Percentiles rank a stretch among this genome's conserved stretches.
phyloP scores from a whole-genome alignment of 2,113 vertebrate genomes.

The Ceuthmochares aereus region DNA sequence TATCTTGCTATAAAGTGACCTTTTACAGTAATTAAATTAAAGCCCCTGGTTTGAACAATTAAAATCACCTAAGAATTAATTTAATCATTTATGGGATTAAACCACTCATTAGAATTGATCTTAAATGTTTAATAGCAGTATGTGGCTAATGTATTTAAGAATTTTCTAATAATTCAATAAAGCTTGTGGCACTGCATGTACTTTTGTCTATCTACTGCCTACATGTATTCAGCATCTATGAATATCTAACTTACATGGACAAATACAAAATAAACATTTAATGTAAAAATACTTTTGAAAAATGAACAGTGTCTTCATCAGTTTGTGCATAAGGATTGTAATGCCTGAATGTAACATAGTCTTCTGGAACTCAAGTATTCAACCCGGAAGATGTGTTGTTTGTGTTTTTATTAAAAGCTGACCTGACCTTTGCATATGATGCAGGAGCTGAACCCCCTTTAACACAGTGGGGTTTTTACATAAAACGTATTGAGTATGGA shows the following conservation, averaged over 20 bases:
- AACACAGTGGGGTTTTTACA: not conserved
- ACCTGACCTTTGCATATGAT: not conserved
- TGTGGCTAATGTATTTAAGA: slow-evolving; percentile 15
- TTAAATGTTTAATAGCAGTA: slow-evolving; percentile 19
- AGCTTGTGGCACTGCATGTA: not conserved
- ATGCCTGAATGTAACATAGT: not conserved
- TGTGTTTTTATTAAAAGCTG: not conserved
- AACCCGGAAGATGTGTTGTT: not conserved
- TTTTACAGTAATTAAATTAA: not conserved
- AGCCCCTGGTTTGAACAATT: not conserved
- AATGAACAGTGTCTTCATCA: not conserved
- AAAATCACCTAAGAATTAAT: not conserved
- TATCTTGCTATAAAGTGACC: not conserved
- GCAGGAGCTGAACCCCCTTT: not conserved
- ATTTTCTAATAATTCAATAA: slow-evolving; percentile 24
- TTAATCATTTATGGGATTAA: not conserved
- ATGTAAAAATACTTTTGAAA: not conserved
- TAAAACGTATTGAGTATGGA: not conserved
- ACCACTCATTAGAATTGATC: not conserved
- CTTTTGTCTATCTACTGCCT: not conserved
- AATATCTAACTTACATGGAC: not conserved
- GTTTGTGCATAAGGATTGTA: not conserved
- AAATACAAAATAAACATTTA: not conserved
- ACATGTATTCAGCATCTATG: not conserved
- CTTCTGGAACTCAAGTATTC: not conserved